A percentile compares a stretch with the other conserved stretches of the same genome.
Conservation (phyloP, 2,113 vertebrate species). For the Ameiurus melas region DNA sequence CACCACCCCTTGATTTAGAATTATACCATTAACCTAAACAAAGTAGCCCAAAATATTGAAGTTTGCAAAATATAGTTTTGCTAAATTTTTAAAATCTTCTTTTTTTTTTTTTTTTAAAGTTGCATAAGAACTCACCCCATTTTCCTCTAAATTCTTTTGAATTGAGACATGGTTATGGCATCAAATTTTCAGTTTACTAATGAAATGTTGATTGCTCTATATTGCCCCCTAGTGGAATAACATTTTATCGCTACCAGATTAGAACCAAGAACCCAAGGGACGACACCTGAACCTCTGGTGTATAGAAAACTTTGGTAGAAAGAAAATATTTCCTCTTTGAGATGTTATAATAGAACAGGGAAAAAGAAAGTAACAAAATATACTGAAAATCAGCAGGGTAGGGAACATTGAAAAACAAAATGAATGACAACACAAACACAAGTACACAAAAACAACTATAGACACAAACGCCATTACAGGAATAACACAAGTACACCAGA, state of each 20-base stretch:
- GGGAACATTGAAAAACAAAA: background rate
- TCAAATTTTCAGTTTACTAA: background rate
- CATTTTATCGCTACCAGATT: background rate
- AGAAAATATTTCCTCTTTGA: background rate
- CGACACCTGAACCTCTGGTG: background rate
- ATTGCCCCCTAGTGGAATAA: background rate
- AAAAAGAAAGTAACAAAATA: background rate
- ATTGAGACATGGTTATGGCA: background rate
- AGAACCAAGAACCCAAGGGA: background rate
- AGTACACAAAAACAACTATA: slow-evolving; percentile 20
- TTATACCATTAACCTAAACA: background rate
- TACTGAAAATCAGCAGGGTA: slow-evolving; percentile 9
- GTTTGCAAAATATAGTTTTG: background rate
- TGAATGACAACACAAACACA: slow-evolving; percentile 6
- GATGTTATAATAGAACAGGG: background rate
- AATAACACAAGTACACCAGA: slow-evolving; percentile 54
- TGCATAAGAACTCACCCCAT: background rate
- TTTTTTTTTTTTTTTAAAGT: background rate
- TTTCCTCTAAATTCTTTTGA: background rate
- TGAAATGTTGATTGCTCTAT: background rate
- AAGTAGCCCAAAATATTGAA: background rate
- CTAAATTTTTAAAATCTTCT: too few relatives aligned
- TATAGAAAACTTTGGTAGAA: background rate
- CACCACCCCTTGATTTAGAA: too few relatives aligned
- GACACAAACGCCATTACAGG: slow-evolving; percentile 51